Evolutionary conservation across 2,888 invertebrate genomes (phyloP), one percentile per base, ranked within the genome.

Genomic region (Rhaphigaster nebulosa): DNA sequence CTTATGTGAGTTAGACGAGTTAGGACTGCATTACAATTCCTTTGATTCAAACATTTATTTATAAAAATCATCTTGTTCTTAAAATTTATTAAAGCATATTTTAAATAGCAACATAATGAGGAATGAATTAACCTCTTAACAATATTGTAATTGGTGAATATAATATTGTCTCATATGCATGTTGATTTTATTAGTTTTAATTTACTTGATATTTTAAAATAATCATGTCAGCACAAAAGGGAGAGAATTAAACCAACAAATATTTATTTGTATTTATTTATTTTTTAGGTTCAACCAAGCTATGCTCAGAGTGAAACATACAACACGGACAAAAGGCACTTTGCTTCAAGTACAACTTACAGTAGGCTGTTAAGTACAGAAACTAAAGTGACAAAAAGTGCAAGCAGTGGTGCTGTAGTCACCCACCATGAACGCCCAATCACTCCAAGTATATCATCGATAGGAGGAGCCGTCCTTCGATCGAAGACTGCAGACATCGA

Each of bases 401-500:
- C 92, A 70, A 92, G 92, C 89, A 91, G 91, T 54, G 91, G 91
- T 15, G 91, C 92, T 13, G 91, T 92, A n/a, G 87, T 90, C 15
- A 80, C 90, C 18, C 87, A 90, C 26, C 90, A 91, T 65, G 91
- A 91, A 87, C 90, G 91, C n/a, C 92, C 92, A 60, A 90, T 91
- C 20, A 91, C 92, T 26, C 70, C 88, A 20, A 91, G 91, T 93
- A 96, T 96, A 92, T 95, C 95, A 0, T 96, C 95, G 92, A 96
- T 96, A 92, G 96, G 96, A 10, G 96, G 95, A 89, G 96, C 95
- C 41, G 96, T 96, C 41, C 93, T 96, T 92, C 94, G 95, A 92
- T 96, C 96, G 4, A 95, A 96, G 93, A 96, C 96, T 0, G 96
- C 95, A 0, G 96, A 96, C 93, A 96, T 96, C 92, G 96, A 96